These are phyloP conservation scores for Epistrophe grossulariae DNA, from an alignment of 2,888 invertebrate species.

Conservation along the genomic window DNA sequence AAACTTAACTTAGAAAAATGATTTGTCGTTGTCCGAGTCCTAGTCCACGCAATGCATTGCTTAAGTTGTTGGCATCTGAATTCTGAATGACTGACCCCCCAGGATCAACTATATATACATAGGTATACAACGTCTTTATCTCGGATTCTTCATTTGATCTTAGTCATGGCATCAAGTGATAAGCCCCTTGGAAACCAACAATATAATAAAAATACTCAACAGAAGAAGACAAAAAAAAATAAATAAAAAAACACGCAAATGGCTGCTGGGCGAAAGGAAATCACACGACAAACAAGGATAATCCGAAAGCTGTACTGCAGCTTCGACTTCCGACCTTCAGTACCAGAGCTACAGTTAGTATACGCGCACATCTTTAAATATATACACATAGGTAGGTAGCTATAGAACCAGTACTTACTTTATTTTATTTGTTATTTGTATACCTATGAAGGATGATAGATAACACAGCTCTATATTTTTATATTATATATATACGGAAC, in stretches of 20 bases:
- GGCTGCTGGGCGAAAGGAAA: conserved; percentile 69
- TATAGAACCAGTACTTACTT: conserved; percentile 14
- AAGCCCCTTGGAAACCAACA: conserved; percentile 69
- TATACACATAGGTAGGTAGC: neutral
- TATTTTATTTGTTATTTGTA: conserved; percentile 29
- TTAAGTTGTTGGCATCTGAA: conserved; percentile 66
- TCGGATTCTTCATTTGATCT: conserved; percentile 62
- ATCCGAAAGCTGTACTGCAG: conserved; percentile 62
- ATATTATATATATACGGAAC: neutral
- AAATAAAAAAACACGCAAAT: conserved; percentile 65
- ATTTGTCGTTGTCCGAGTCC: conserved; percentile 46
- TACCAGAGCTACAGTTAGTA: neutral
- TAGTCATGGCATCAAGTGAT: conserved; percentile 70
- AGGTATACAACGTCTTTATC: conserved; percentile 47
- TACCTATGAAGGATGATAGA: conserved; percentile 20
- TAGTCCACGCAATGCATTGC: conserved; percentile 40
- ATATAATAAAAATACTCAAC: conserved; percentile 59
- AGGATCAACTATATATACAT: conserved; percentile 37
- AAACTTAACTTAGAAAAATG: conserved; percentile 42
- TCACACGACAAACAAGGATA: conserved; percentile 72
- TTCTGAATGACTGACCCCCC: conserved; percentile 60
- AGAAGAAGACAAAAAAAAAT: conserved; percentile 8
- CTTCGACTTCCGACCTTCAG: conserved; percentile 28
- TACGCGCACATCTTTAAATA: conserved; percentile 22
- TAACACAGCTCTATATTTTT: conserved; percentile 1